Evolutionary conservation across 2,888 invertebrate genomes (phyloP).

Genomic region (Candidula unifasciata): DNA sequence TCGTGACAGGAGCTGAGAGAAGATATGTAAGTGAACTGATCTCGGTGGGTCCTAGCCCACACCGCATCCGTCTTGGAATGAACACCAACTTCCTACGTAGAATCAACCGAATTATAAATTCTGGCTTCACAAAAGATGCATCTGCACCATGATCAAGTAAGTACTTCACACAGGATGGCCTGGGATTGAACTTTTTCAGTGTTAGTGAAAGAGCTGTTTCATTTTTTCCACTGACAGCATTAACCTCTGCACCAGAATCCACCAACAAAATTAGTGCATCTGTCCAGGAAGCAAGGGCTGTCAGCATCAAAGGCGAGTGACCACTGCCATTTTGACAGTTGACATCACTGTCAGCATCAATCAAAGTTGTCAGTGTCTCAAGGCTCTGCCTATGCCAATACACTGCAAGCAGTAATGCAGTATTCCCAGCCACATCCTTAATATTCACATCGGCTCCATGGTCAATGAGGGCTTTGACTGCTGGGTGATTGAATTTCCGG

Average conservation of each 20-base stretch:
- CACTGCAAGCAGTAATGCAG: background rate
- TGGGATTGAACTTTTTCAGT: background rate
- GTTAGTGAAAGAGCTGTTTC: background rate
- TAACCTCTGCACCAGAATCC: background rate
- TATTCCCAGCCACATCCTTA: background rate
- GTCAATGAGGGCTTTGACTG: background rate
- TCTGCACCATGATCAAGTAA: background rate
- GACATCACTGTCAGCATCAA: background rate
- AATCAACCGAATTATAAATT: background rate
- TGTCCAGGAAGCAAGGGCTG: background rate
- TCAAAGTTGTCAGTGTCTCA: background rate
- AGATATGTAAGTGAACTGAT: no score
- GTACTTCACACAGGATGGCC: background rate
- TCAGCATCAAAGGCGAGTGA: background rate
- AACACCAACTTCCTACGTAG: background rate
- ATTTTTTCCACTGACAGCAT: background rate
- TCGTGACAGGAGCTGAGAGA: no score
- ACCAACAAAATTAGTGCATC: background rate
- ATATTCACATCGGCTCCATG: constrained; percentile 8
- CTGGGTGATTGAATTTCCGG: background rate
- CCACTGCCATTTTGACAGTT: background rate
- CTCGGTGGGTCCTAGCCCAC: background rate
- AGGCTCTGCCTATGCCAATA: background rate
- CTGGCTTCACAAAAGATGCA: background rate
- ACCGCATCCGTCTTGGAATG: background rate